Percentiles rank a stretch among this genome's conserved stretches.
Conservation (phyloP, 1,140 invertebrate genomes). For the Periplaneta americana region DNA sequence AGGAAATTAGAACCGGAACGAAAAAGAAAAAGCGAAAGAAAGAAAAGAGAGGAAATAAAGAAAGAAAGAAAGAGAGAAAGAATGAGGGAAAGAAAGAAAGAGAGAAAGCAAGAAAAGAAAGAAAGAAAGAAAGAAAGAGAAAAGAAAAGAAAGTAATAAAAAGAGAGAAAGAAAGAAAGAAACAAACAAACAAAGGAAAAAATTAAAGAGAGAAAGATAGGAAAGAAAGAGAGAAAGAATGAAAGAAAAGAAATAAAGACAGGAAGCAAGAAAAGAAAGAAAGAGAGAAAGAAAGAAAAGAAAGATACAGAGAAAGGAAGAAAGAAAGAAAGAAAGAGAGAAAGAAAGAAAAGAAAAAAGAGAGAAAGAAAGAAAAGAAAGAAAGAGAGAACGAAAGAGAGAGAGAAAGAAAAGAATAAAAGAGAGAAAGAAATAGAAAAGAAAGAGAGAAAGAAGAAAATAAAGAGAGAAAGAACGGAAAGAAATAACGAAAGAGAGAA, state of each 20-base stretch:
- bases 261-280: neutral
- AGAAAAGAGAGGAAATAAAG: too few species aligned
- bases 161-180: neutral
- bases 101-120: too few species aligned
- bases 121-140: neutral
- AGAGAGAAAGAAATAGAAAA: too few species aligned
- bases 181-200: neutral
- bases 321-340: neutral
- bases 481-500: neutral
- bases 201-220: neutral
- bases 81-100: too few species aligned
- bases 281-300: neutral
- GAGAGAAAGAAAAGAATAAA: too few species aligned
- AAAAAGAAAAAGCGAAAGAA: neutral
- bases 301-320: neutral
- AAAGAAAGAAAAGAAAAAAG: too few species aligned
- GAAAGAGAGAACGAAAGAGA: too few species aligned
- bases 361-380: too few species aligned
- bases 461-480: too few species aligned
- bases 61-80: too few species aligned
- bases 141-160: neutral
- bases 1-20: neutral
- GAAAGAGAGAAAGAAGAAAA: neutral
- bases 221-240: neutral
- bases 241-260: neutral